Evolutionary conservation across 2,888 invertebrate genomes (phyloP).

Genomic region (Baccha elongata): DNA sequence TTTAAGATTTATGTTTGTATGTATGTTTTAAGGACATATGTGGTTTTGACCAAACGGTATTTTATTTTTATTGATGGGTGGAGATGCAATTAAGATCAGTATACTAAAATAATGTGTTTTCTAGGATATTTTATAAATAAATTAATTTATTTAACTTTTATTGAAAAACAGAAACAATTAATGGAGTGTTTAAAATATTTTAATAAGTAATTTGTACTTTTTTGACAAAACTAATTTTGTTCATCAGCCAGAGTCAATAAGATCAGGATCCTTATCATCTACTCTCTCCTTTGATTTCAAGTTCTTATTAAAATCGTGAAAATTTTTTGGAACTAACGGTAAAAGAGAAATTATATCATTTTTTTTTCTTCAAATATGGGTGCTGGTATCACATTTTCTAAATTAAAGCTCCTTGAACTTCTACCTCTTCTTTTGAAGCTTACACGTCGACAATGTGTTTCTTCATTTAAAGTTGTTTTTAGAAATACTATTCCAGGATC

Average conservation of each 20-base stretch:
- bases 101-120: no score
- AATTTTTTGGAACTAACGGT: background rate
- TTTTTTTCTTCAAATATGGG: conserved; percentile 4
- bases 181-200: no score
- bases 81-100: no score
- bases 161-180: no score
- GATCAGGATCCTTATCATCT: background rate
- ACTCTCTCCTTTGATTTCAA: background rate
- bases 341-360: conserved; percentile 1
- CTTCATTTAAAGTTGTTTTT: background rate
- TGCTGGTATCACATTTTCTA: conserved; percentile 5
- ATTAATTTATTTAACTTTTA: no score
- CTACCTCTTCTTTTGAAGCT: background rate
- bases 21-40: background rate
- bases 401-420: background rate
- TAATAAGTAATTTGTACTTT: background rate
- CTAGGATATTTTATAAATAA: no score
- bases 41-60: background rate
- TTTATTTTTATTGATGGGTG: background rate
- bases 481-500: background rate
- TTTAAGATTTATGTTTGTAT: background rate
- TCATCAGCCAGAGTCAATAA: background rate
- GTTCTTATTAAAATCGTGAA: background rate
- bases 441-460: background rate
- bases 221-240: background rate